These are phyloP conservation scores for Agapostemon virescens DNA, from an alignment of 2,888 invertebrate species.

Conservation along the genomic window DNA sequence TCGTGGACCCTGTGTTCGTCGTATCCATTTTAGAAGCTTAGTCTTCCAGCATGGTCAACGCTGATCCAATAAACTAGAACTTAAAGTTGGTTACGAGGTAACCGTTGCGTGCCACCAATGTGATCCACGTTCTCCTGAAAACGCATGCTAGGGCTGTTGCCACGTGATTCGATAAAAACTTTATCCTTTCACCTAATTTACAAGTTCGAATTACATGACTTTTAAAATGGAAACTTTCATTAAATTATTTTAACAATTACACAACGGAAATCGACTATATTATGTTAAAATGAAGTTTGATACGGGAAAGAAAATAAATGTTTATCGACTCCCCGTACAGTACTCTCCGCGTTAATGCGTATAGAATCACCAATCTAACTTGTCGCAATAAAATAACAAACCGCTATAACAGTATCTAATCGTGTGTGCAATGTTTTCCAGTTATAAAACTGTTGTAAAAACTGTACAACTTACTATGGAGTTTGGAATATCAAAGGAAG, in stretches of 20 bases:
- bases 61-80: constrained; percentile 60
- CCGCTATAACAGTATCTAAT: too few species aligned
- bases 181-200: background rate
- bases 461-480: too few species aligned
- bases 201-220: background rate
- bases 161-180: background rate
- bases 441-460: too few species aligned
- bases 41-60: constrained; percentile 38
- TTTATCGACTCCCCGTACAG: background rate
- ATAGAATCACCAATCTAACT: too few species aligned
- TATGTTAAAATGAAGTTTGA: background rate
- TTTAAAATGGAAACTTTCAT: background rate
- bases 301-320: background rate
- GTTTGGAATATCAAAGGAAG: too few species aligned
- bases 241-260: background rate
- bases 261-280: background rate
- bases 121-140: background rate
- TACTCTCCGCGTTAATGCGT: too few species aligned
- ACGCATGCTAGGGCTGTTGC: background rate
- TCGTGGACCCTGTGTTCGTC: constrained; percentile 22
- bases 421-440: too few species aligned
- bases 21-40: constrained; percentile 34
- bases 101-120: constrained; percentile 8
- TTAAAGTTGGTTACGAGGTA: constrained; percentile 56
- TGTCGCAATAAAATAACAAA: too few species aligned